Percentiles rank a stretch among this genome's conserved stretches.
Evolutionary conservation across 2,797 vertebrate species (phyloP).

Genomic region (Cyprinodon diabolis): DNA sequence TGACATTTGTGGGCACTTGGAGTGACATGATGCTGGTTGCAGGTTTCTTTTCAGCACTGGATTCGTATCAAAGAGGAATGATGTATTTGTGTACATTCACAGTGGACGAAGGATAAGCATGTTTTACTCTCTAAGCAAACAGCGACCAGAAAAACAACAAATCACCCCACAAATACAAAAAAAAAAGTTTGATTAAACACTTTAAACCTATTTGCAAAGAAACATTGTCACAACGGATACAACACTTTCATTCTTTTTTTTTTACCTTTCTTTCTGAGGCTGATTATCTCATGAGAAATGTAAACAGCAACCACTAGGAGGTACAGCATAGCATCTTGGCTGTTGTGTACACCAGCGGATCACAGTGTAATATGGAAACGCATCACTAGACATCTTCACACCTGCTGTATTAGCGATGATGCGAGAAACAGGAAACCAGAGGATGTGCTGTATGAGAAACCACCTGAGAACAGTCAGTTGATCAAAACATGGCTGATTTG

Average conservation of each 20-base stretch:
- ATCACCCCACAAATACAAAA: conserved; percentile 11
- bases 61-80: conserved; percentile 16
- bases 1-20: background rate
- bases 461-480: conserved; percentile 42
- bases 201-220: conserved; percentile 8
- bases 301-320: conserved; percentile 47
- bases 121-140: background rate
- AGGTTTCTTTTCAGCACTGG: conserved; percentile 8
- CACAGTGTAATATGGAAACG: conserved; percentile 68
- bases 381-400: conserved; percentile 22
- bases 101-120: conserved; percentile 36
- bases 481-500: background rate
- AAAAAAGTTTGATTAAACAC: conserved; percentile 25
- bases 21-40: background rate
- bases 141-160: conserved; percentile 21
- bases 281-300: conserved; percentile 30
- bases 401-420: conserved; percentile 10
- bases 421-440: conserved; percentile 23
- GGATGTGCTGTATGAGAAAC: conserved; percentile 12
- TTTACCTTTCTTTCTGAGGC: conserved; percentile 31
- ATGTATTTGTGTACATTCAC: conserved; percentile 42
- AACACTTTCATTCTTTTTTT: conserved; percentile 9
- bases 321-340: conserved; percentile 63
- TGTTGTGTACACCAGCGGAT: conserved; percentile 46
- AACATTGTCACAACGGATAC: conserved; percentile 15